Evolutionary conservation across 2,113 vertebrate species (phyloP).

Genomic region (Xenopus tropicalis): DNA sequence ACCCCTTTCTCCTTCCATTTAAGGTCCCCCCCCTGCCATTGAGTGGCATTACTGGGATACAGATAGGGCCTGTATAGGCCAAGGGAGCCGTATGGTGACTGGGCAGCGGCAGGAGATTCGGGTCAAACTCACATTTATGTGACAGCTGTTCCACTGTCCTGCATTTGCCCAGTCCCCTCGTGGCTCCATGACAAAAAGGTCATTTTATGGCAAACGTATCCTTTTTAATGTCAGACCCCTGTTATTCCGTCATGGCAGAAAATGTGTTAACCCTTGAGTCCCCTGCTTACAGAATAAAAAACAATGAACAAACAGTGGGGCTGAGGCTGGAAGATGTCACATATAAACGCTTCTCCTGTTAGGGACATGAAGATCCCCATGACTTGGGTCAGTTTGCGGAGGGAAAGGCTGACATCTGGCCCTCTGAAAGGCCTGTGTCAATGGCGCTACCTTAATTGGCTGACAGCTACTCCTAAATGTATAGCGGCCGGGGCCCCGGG

Average conservation of each 20-base stretch:
- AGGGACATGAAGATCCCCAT: not conserved
- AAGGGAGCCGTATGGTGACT: too few species aligned
- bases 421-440: conserved; percentile 16
- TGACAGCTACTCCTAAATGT: conserved; percentile 9
- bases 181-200: too few species aligned
- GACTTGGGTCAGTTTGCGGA: conserved; percentile 13
- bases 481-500: not conserved
- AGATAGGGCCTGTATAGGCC: too few species aligned
- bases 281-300: not conserved
- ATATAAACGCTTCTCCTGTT: conserved; percentile 19
- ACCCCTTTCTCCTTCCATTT: too few species aligned
- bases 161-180: too few species aligned
- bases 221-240: too few species aligned
- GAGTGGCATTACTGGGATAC: too few species aligned
- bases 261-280: not conserved
- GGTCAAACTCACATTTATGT: too few species aligned
- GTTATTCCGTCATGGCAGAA: not conserved
- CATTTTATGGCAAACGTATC: too few species aligned
- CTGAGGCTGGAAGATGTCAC: conserved; percentile 16
- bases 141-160: too few species aligned
- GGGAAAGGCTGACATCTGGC: conserved; percentile 29
- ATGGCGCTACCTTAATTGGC: conserved; percentile 15
- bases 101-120: too few species aligned
- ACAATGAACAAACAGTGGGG: conserved; percentile 27
- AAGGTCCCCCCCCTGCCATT: too few species aligned